Evolutionary conservation across 2,888 invertebrate species (phyloP).

Genomic region (Brassicogethes aeneus): DNA sequence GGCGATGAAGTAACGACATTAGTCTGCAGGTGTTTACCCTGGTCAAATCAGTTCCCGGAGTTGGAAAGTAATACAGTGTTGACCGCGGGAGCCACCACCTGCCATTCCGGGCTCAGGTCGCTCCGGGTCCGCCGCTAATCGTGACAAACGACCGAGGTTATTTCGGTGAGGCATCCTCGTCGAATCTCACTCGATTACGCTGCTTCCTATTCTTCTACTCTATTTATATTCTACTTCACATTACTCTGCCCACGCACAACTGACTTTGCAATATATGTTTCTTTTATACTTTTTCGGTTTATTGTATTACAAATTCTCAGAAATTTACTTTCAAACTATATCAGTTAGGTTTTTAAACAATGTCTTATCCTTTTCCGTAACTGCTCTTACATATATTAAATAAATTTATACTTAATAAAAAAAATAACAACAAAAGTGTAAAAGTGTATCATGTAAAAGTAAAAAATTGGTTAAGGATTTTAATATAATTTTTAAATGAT

Average conservation of each 20-base stretch:
- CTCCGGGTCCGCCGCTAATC: slow-evolving; percentile 30
- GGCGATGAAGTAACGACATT: slow-evolving; percentile 25
- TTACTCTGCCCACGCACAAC: neutral
- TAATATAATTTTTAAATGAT: too few relatives aligned
- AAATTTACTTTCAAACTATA: too few relatives aligned
- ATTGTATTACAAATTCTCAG: too few relatives aligned
- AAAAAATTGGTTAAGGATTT: too few relatives aligned
- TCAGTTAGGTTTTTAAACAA: too few relatives aligned
- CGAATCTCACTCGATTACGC: slow-evolving; percentile 29
- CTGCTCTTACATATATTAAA: too few relatives aligned
- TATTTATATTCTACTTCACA: slow-evolving; percentile 8
- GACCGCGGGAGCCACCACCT: slow-evolving; percentile 36
- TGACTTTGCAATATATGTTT: neutral
- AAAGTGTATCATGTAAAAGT: too few relatives aligned
- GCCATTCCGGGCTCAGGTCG: slow-evolving; percentile 24
- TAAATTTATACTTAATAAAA: too few relatives aligned
- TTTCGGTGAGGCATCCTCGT: slow-evolving; percentile 24
- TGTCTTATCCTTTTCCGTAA: too few relatives aligned
- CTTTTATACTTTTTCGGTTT: neutral
- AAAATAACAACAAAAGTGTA: too few relatives aligned
- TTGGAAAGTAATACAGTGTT: slow-evolving; percentile 34
- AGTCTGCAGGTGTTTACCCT: slow-evolving; percentile 32
- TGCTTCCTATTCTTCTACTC: slow-evolving; percentile 15
- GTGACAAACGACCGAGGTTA: slow-evolving; percentile 38
- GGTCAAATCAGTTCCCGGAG: slow-evolving; percentile 36